Evolutionary conservation across 1,140 invertebrate genomes (phyloP), one percentile per base, ranked within the genome.

Genomic region (Caligus rogercresseyi): DNA sequence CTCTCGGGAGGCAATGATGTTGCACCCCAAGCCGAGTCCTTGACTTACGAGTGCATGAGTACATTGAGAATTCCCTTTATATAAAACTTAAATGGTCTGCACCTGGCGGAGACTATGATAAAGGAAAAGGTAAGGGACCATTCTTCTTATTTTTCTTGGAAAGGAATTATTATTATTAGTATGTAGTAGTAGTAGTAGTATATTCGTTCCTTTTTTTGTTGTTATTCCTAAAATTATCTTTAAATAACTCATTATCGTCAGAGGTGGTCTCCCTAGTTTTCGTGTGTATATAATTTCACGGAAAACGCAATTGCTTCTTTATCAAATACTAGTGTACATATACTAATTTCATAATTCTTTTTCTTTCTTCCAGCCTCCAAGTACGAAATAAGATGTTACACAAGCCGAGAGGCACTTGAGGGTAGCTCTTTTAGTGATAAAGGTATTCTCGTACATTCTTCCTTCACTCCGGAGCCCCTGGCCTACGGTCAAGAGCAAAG

Each of bases 31-130:
- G 66, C 13, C 61, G 69, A 19, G 63, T 71, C 4, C 67, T 69
- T 1, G 69, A 71, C 62, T 60, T 71, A 16, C 52, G 64, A 1
- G 64, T 70, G 21, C 67, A 67, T 23, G 25, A 64, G 52, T 61
- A 67, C 26, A 54, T 68, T 43, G 68, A 71, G 53, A 67, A 67
- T 21, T 65, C 69, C 7, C n/a, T 43, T 11, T 43, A 43, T 43
- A 43, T 43, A n/a, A 68, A 66, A 62, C 63, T 72, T 11, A 66
- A 66, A 43, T 72, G 71, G 71, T 72, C 69, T 16, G 68, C 71
- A 13, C 71, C 71, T 15, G 71, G 71, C 25, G 67, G 68, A 21
- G 66, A 72, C 65, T 72, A 68, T 55, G 69, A 72, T 64, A 67
- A 66, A 55, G 71, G 71, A 65, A 67, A 66, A 70, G 70, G 68